Conservation (phyloP, 2,888 invertebrate genomes). For the Hydroisotoma schaefferi region DNA sequence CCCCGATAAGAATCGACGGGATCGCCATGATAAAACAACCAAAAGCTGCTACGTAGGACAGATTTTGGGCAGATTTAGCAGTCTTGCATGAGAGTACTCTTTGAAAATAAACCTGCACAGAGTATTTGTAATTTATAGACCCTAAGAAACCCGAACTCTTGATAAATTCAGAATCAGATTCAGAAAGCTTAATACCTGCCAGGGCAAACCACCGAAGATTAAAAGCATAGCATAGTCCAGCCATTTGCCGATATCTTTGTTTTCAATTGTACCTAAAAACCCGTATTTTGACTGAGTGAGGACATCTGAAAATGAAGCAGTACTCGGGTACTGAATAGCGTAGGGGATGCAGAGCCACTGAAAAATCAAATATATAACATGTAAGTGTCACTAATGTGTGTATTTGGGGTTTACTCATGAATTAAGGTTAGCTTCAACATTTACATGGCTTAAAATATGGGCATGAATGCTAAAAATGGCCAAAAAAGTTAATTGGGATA, state of each 20-base stretch:
- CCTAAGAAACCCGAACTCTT: neutral
- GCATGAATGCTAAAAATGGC: neutral
- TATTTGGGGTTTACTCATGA: too few species aligned
- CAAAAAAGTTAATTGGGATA: too few species aligned
- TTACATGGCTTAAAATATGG: neutral
- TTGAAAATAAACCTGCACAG: slow-evolving; percentile 86
- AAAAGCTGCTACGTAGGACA: slow-evolving; percentile 92
- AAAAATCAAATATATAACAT: neutral
- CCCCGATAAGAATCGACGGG: slow-evolving; percentile 94
- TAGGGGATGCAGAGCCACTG: slow-evolving; percentile 96
- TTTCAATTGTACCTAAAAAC: slow-evolving; percentile 79
- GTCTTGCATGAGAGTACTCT: slow-evolving; percentile 94
- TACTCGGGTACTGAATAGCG: slow-evolving; percentile 83
- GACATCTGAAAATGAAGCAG: slow-evolving; percentile 67
- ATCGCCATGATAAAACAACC: slow-evolving; percentile 97
- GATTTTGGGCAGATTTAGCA: slow-evolving; percentile 83
- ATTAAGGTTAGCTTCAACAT: neutral
- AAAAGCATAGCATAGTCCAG: slow-evolving; percentile 83
- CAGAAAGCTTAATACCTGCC: slow-evolving; percentile 71
- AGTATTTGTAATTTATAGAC: slow-evolving; percentile 2
- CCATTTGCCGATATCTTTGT: slow-evolving; percentile 74
- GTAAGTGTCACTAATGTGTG: too few species aligned
- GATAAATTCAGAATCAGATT: slow-evolving; percentile 11
- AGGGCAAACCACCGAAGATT: slow-evolving; percentile 93
- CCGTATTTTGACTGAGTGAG: slow-evolving; percentile 67